Evolutionary conservation across 2,888 invertebrate genomes (phyloP).

Genomic region (Cacoxenus indagator): DNA sequence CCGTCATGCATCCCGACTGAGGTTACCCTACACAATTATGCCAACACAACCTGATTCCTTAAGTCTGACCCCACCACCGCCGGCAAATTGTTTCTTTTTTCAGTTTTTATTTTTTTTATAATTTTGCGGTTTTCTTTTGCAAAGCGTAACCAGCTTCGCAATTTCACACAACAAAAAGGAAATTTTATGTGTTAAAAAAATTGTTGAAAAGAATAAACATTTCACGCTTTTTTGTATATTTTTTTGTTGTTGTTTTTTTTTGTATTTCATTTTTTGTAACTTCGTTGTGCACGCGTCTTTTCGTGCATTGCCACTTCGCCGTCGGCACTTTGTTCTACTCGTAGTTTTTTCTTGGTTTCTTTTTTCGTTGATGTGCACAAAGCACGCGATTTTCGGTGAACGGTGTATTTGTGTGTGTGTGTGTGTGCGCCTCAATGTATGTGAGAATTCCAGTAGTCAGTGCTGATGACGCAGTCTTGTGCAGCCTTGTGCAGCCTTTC

Average conservation of each 20-base stretch:
- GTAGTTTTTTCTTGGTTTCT: neutral
- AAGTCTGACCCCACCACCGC: no score
- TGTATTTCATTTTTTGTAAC: neutral
- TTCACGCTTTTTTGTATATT: neutral
- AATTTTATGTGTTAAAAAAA: no score
- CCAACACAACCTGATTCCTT: no score
- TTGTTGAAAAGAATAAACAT: no score
- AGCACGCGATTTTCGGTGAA: conserved; percentile 53
- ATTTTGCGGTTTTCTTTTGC: no score
- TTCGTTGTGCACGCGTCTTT: neutral
- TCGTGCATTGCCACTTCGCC: neutral
- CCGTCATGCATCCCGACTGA: no score
- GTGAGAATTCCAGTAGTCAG: conserved; percentile 57
- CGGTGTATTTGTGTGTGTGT: conserved; percentile 1
- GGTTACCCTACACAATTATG: no score
- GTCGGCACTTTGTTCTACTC: neutral
- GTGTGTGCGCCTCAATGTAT: conserved; percentile 45
- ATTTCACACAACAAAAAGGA: no score
- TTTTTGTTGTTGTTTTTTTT: neutral
- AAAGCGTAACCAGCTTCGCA: no score
- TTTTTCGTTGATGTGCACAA: conserved; percentile 45
- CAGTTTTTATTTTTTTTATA: no score
- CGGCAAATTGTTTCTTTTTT: no score
- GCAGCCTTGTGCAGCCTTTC: conserved; percentile 37
- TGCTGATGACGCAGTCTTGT: conserved; percentile 27